phyloP scores from a whole-genome alignment of 2,888 invertebrate species.

The Eristalis pertinax region DNA sequence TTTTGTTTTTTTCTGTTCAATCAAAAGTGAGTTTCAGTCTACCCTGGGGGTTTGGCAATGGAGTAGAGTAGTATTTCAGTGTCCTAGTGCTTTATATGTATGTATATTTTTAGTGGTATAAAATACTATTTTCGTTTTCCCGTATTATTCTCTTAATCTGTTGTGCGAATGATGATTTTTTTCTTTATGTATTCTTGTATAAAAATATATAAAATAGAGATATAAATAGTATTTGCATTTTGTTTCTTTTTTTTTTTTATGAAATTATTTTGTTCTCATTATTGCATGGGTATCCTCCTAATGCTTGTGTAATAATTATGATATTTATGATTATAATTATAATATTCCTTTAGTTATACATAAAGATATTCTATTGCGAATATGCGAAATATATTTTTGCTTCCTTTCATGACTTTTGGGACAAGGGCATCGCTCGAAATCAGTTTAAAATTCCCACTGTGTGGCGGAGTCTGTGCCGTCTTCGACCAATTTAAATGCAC shows the following conservation, averaged over 20 bases:
- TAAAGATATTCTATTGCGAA: conserved; percentile 51
- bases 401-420: conserved; percentile 61
- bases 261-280: conserved; percentile 64
- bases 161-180: conserved; percentile 60
- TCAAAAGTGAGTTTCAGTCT: conserved; percentile 30
- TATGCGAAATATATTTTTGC: conserved; percentile 59
- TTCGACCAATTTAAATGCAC: conserved; percentile 92
- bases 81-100: conserved; percentile 59
- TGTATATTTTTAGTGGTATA: conserved; percentile 57
- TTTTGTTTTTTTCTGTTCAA: neutral
- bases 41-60: conserved; percentile 67
- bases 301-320: conserved; percentile 65
- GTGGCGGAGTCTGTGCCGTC: conserved; percentile 90
- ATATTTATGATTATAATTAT: conserved; percentile 65
- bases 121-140: conserved; percentile 58
- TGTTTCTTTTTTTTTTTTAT: conserved; percentile 35
- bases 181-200: conserved; percentile 56
- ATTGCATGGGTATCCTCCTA: conserved; percentile 66
- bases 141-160: conserved; percentile 43
- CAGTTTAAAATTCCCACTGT: conserved; percentile 94
- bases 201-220: conserved; percentile 71
- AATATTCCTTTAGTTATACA: conserved; percentile 63
- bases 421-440: conserved; percentile 68
- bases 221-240: conserved; percentile 59
- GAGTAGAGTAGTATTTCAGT: conserved; percentile 64